A percentile compares a stretch with the other conserved stretches of the same genome.
Conservation (phyloP, 2,113 vertebrate genomes). For the Oreocharis arfaki region DNA sequence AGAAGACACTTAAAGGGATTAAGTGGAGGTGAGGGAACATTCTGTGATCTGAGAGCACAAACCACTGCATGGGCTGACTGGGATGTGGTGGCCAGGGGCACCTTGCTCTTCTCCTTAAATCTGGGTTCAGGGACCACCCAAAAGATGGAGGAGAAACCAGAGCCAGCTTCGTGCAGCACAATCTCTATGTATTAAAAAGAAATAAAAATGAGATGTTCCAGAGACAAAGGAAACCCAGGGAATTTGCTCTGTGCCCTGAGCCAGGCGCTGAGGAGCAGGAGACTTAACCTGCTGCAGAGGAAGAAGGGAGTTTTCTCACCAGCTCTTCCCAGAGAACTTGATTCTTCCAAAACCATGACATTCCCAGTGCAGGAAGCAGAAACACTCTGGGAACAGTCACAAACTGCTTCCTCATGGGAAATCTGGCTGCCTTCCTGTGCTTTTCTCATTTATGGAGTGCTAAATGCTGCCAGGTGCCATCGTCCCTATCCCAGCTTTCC, state of each 20-base stretch:
- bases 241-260: background rate
- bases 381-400: background rate
- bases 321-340: background rate
- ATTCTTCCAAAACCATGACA: accelerated
- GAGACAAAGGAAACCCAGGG: background rate
- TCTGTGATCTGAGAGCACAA: background rate
- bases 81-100: background rate
- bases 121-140: accelerated
- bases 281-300: background rate
- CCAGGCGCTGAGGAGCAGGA: accelerated
- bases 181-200: accelerated
- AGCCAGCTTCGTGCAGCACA: background rate
- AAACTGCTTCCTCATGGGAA: background rate
- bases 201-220: background rate
- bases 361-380: accelerated
- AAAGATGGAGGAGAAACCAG: background rate
- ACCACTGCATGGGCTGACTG: background rate
- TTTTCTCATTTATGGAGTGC: background rate
- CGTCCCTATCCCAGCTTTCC: background rate
- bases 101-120: background rate
- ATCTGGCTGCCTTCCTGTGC: background rate
- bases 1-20: background rate
- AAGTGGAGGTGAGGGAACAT: background rate
- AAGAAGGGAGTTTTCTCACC: background rate
- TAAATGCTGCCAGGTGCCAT: background rate